Evolutionary conservation across 2,797 vertebrate genomes (phyloP).

Genomic region (Sebastes oblongus): DNA sequence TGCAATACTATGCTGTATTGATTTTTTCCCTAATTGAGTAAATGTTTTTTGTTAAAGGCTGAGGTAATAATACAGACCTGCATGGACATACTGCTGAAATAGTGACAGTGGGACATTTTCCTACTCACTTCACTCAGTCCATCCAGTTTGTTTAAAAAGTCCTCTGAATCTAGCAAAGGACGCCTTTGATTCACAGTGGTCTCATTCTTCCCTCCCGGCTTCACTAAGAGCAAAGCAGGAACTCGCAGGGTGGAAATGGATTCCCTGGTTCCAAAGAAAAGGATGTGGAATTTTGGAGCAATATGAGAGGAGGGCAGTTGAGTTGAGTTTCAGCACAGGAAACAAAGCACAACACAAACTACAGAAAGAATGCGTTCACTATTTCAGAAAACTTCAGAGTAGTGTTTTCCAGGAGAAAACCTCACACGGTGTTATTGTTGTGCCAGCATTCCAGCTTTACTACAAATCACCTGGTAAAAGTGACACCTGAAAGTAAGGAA

Average conservation of each 20-base stretch:
- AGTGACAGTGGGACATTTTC: not conserved
- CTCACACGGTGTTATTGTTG: not conserved
- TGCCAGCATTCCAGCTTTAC: slow-evolving; percentile 43
- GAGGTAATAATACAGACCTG: not conserved
- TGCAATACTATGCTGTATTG: no score
- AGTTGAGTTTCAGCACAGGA: slow-evolving; percentile 39
- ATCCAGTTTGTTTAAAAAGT: slow-evolving; percentile 49
- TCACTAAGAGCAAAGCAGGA: slow-evolving; percentile 52
- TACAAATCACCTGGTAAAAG: slow-evolving; percentile 10
- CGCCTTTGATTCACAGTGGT: slow-evolving; percentile 46
- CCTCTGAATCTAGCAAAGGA: slow-evolving; percentile 35
- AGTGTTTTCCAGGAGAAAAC: slow-evolving; percentile 1
- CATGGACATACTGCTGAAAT: not conserved
- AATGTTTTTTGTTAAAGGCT: not conserved
- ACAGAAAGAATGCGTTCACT: slow-evolving; percentile 12
- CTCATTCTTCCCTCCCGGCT: slow-evolving; percentile 56
- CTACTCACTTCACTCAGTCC: slow-evolving; percentile 9
- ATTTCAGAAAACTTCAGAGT: not conserved
- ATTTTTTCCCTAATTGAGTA: not conserved
- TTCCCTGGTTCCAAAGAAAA: slow-evolving; percentile 64
- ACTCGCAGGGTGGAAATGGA: slow-evolving; percentile 70
- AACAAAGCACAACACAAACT: slow-evolving; percentile 48
- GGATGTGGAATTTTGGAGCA: slow-evolving; percentile 74
- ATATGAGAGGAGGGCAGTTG: slow-evolving; percentile 25
- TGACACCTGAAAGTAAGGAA: slow-evolving; percentile 35